Base-by-base conservation (phyloP, 23 tunicate genomes). In the Aplidium turbinatum region DNA sequence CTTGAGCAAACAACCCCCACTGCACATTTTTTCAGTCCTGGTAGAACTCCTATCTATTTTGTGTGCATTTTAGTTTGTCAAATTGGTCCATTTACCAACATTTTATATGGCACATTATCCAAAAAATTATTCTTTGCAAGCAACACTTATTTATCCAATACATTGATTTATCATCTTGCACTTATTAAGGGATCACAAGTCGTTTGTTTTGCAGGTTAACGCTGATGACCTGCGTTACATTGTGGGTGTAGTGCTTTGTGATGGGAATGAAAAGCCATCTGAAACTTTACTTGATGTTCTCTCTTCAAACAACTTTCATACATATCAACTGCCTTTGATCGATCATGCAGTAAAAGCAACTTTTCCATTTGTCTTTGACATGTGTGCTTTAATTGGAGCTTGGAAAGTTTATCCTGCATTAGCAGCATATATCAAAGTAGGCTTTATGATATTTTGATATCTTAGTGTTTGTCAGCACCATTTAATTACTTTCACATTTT, bases 371-470 rank as follows among this genome's bases (percentile, higher is more conserved):
- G 24, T 80, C 21, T 26, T 65, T 28, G 38, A 77, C 55, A 19
- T 87, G 27, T 69, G 86, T 57, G 81, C 82, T 11, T 21, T 45
- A 28, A 32, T 87, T 31, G 94, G 81, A 23, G 85, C 94, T 27
- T 30, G 63, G 55, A 87, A 87, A 56, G 94, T 84, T 1, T 87
- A 87, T 55, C 94, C 86, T 25, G 82, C 63, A 18, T 32, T 87
- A 0, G 51, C 45, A 7, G 53, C 46, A n/a, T 87, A 68, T 65
- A 87, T 80, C 1, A 9, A 48, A 38, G 93, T 85, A 69, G 11
- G 80, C 34, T 1, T 2, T n/a, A 19, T 61, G 1, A 5, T 42
- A 42, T 9, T 9, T 9, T 16, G 16, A 9, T 9, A 42, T 9
- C 9, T 42, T 16, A 42, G 48, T 42, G 13, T 16, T 42, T 9